phyloP scores from a whole-genome alignment of 30 jellyfish, hydroid and myxozoan species.

The Mastigias papua region DNA sequence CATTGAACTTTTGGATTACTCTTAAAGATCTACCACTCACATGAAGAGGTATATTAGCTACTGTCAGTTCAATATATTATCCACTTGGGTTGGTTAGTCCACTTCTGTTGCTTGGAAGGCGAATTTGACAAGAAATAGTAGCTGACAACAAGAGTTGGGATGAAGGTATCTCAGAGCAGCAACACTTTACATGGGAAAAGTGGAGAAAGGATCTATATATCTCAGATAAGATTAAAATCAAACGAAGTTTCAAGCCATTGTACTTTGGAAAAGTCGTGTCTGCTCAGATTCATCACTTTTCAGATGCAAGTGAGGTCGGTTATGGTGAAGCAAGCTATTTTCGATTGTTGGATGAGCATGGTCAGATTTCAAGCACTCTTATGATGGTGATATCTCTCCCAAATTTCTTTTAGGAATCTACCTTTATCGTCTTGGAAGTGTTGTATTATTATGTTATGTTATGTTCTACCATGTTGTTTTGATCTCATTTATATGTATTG shows the following conservation, averaged over 20 bases:
- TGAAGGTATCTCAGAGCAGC: constrained; percentile 10
- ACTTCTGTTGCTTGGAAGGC: not conserved
- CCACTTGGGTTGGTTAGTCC: not conserved
- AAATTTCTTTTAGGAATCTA: too few relatives aligned
- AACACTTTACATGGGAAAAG: constrained; percentile 6
- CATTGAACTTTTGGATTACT: constrained; percentile 33
- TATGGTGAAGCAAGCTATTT: constrained; percentile 36
- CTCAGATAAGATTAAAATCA: not conserved
- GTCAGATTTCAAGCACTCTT: constrained; percentile 20
- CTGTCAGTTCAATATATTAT: not conserved
- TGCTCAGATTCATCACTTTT: constrained; percentile 12
- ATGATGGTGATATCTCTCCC: constrained; percentile 48
- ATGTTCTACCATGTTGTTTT: too few relatives aligned
- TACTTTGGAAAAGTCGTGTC: constrained; percentile 10
- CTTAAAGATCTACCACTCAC: constrained; percentile 19
- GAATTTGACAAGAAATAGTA: constrained; percentile 1
- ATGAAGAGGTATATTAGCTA: not conserved
- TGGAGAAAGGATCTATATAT: constrained; percentile 18
- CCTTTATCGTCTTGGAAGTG: too few relatives aligned
- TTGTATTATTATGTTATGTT: too few relatives aligned
- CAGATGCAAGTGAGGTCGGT: constrained; percentile 10
- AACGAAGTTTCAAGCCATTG: constrained; percentile 8
- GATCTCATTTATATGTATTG: too few relatives aligned
- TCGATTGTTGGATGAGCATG: constrained; percentile 13
- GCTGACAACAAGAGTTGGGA: constrained; percentile 26